Evolutionary conservation across 30 jellyfish, hydroid and myxozoan genomes (phyloP), one percentile per base, ranked within the genome.

Genomic region (Clytia hemisphaerica): DNA sequence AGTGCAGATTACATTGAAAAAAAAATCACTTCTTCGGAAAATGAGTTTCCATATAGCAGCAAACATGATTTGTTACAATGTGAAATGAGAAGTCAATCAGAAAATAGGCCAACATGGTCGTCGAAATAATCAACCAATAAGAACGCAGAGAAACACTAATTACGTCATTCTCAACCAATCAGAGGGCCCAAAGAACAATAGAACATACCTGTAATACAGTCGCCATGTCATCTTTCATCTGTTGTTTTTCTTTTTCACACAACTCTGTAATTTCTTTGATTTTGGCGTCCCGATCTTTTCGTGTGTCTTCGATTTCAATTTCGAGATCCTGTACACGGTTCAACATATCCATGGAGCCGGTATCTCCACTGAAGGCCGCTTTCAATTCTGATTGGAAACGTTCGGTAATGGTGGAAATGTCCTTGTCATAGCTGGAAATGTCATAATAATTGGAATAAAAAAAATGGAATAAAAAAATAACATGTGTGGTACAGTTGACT

Each of bases 241-340:
- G 93, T 32, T 88, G 93, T 3, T 81, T 80, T 36, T 62, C 76
- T 37, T 74, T 71, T 32, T 76, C 53, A 63, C 58, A 82, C 21
- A 69, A 27, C 55, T 88, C 93, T 36, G 71, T 78, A 19, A 53
- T 67, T 29, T 38, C 59, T 53, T 80, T 79, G 59, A 67, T 53
- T 37, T 74, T 85, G 34, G 63, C 83, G 22, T 60, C 68, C 71
- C 45, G 72, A 1, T 54, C 26, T 26, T 54, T 60, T 31, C 92
- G 72, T 29, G 85, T 48, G 48, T 91, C 94, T 77, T 76, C 94
- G 37, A 91, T 28, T 32, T 73, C 94, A 16, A 65, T 53, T 46
- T 82, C 95, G 14, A 91, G 70, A 14, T 82, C 96, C 59, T 86
- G 96, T 0, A 86, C 75, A 10, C 94, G 71, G 31, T 86, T 74